Evolutionary conservation across 2,888 invertebrate species (phyloP).

Genomic region (Flabesymbios commensalis): DNA sequence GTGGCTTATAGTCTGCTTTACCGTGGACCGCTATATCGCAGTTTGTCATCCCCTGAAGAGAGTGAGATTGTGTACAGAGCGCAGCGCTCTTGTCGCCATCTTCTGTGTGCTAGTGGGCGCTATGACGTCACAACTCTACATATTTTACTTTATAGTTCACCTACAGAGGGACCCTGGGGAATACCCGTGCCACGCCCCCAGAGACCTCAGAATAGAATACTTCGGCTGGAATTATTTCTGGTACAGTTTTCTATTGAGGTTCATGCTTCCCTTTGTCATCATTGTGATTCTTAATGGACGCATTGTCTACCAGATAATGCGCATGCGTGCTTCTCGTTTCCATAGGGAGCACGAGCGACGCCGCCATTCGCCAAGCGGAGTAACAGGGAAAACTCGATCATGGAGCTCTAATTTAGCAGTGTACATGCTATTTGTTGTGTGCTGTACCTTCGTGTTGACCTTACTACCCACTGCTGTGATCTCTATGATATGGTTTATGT

Average conservation of each 20-base stretch:
- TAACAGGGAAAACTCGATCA: too few species aligned
- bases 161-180: background rate
- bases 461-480: conserved; percentile 22
- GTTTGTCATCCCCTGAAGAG: conserved; percentile 25
- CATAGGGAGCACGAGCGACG: background rate
- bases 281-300: conserved; percentile 20
- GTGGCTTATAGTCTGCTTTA: conserved; percentile 30
- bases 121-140: conserved; percentile 17
- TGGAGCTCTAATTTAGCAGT: conserved; percentile 17
- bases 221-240: conserved; percentile 15
- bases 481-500: conserved; percentile 6
- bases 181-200: conserved; percentile 20
- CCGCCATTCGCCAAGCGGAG: background rate
- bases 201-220: conserved; percentile 12
- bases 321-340: conserved; percentile 4
- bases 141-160: background rate
- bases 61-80: conserved; percentile 19
- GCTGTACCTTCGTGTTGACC: conserved; percentile 20
- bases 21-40: conserved; percentile 26
- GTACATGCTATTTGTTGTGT: conserved; percentile 22
- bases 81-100: conserved; percentile 11
- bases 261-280: conserved; percentile 21
- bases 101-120: conserved; percentile 6
- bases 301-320: conserved; percentile 26
- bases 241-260: conserved; percentile 21